Evolutionary conservation across 2,888 invertebrate species (phyloP).

Genomic region (Mellilla xanthometata): DNA sequence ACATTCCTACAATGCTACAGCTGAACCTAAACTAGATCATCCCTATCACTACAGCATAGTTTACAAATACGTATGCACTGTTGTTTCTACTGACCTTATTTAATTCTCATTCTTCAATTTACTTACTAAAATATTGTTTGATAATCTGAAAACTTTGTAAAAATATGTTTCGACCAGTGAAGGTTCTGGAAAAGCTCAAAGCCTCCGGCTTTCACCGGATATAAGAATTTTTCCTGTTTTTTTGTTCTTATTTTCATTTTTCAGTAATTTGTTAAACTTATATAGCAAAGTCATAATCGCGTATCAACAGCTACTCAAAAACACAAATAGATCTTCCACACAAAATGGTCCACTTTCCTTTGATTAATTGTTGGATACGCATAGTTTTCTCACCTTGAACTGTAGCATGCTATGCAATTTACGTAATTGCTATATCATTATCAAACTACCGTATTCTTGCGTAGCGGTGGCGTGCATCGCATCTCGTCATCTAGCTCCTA

Average conservation of each 20-base stretch:
- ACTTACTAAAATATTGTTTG: too few species aligned
- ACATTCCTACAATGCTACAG: constrained; percentile 34
- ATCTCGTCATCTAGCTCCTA: constrained; percentile 64
- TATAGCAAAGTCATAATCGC: not conserved
- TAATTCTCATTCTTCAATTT: too few species aligned
- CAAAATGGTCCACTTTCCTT: constrained; percentile 37
- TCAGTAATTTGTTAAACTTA: too few species aligned
- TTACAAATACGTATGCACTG: not conserved
- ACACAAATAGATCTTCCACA: constrained; percentile 31
- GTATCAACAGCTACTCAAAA: not conserved
- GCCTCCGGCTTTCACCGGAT: too few species aligned
- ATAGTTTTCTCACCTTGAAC: constrained; percentile 72
- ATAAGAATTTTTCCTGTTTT: too few species aligned
- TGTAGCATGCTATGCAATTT: constrained; percentile 61
- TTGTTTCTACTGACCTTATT: not conserved
- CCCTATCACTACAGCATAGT: constrained; percentile 2
- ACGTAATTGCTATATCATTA: constrained; percentile 77
- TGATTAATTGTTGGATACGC: constrained; percentile 37
- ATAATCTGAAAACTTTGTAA: too few species aligned
- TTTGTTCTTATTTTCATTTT: too few species aligned
- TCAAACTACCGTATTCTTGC: constrained; percentile 79
- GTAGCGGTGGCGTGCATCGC: constrained; percentile 62
- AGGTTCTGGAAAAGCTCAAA: too few species aligned
- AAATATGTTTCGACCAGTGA: too few species aligned
- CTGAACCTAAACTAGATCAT: constrained; percentile 39